A percentile compares a stretch with the other conserved stretches of the same genome.
Conservation (phyloP, 2,113 vertebrate genomes). For the Ranitomeya variabilis region DNA sequence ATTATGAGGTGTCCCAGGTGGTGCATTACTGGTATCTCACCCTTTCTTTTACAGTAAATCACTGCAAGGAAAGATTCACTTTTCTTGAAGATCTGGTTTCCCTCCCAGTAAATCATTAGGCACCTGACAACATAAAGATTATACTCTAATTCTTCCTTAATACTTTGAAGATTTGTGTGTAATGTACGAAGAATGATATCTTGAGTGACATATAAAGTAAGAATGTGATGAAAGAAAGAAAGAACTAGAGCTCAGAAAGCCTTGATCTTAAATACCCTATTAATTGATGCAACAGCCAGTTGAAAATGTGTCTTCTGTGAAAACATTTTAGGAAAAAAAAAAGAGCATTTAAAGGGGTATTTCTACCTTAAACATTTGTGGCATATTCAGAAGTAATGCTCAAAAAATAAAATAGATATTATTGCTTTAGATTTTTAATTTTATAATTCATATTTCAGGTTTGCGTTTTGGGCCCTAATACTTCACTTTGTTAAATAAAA, state of each 20-base stretch:
- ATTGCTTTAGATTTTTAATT: neutral
- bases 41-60: constrained; percentile 1
- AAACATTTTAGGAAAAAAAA: neutral
- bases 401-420: no score
- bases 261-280: constrained; percentile 11
- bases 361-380: no score
- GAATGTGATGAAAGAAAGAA: neutral
- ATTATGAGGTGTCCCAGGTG: constrained; percentile 6
- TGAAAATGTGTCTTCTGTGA: neutral
- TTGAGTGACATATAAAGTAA: constrained; percentile 20
- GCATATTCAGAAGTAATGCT: no score
- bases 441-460: neutral
- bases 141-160: constrained; percentile 20
- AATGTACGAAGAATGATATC: constrained; percentile 14
- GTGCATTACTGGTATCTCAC: neutral
- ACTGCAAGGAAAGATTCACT: constrained; percentile 1
- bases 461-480: neutral
- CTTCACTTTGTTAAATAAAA: neutral
- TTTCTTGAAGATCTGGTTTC: constrained; percentile 5
- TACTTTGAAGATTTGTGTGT: constrained; percentile 29
- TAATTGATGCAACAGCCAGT: constrained; percentile 6
- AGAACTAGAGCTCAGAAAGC: constrained; percentile 7
- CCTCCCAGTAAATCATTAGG: constrained; percentile 18
- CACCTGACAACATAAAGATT: constrained; percentile 26
- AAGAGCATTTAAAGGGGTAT: neutral